Evolutionary conservation across 2,113 vertebrate genomes (phyloP).

Genomic region (Irena cyanogastra): DNA sequence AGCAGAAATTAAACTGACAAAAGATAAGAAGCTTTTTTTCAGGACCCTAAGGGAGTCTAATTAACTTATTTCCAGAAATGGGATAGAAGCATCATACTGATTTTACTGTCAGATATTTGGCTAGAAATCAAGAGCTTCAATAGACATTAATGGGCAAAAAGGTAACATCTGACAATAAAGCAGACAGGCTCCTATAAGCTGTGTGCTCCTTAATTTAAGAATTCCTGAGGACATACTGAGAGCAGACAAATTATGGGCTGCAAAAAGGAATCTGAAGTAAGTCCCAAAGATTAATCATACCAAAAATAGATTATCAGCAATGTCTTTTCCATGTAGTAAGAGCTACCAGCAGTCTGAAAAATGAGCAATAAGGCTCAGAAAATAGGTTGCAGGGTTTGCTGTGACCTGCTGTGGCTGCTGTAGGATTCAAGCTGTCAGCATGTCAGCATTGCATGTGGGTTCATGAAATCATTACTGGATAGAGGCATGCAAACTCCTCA

Average conservation of each 20-base stretch:
- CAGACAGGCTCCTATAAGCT: constrained; percentile 3
- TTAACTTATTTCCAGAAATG: constrained; percentile 35
- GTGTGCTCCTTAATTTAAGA: constrained; percentile 6
- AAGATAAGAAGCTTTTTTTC: constrained; percentile 30
- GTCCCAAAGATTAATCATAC: not conserved
- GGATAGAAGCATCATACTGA: not conserved
- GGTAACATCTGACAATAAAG: not conserved
- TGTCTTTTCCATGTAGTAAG: constrained; percentile 14
- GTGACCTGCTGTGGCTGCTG: not conserved
- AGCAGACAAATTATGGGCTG: not conserved
- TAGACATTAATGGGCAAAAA: not conserved
- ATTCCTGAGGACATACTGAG: not conserved
- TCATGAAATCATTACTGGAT: not conserved
- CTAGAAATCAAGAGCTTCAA: constrained; percentile 47
- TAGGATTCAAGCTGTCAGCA: not conserved
- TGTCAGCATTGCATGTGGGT: not conserved
- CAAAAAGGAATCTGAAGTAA: not conserved
- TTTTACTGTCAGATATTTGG: constrained; percentile 54
- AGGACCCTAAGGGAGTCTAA: constrained; percentile 29
- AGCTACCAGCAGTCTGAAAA: not conserved
- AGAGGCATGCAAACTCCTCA: not conserved
- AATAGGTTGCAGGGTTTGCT: not conserved
- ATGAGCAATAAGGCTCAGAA: constrained; percentile 12
- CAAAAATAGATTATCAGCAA: not conserved
- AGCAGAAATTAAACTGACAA: constrained; percentile 47